Conservation (phyloP, 2,888 invertebrate species). For the Nebria salina region DNA sequence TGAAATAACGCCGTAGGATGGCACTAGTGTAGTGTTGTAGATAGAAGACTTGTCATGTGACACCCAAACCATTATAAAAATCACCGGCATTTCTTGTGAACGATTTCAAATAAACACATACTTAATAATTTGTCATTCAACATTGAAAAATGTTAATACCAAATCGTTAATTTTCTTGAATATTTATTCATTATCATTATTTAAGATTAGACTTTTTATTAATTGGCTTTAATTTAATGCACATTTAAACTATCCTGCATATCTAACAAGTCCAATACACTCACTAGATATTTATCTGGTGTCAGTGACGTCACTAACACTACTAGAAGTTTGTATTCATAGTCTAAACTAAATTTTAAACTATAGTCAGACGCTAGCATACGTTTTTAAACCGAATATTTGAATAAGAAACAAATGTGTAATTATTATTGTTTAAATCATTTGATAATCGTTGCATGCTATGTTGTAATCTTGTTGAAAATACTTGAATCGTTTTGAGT, state of each 20-base stretch:
- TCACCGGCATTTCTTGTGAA: not conserved
- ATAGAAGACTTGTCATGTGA: not conserved
- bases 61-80: not conserved
- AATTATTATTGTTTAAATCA: not conserved
- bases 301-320: too few relatives aligned
- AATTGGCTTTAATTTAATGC: not conserved
- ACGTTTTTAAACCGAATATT: not conserved
- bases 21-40: not conserved
- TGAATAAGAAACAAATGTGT: not conserved
- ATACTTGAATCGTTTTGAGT: not conserved
- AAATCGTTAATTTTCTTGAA: not conserved
- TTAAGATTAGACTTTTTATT: not conserved
- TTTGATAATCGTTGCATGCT: not conserved
- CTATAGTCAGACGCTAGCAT: not conserved
- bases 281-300: not conserved
- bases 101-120: not conserved
- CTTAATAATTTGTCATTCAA: not conserved
- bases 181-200: too few relatives aligned
- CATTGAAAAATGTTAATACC: not conserved
- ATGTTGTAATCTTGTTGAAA: not conserved
- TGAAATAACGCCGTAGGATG: not conserved
- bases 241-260: not conserved
- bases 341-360: not conserved
- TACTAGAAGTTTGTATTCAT: too few relatives aligned
- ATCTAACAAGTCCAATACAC: not conserved